Base-by-base conservation (phyloP, 1,140 invertebrate species). In the Saccostrea cuccullata region DNA sequence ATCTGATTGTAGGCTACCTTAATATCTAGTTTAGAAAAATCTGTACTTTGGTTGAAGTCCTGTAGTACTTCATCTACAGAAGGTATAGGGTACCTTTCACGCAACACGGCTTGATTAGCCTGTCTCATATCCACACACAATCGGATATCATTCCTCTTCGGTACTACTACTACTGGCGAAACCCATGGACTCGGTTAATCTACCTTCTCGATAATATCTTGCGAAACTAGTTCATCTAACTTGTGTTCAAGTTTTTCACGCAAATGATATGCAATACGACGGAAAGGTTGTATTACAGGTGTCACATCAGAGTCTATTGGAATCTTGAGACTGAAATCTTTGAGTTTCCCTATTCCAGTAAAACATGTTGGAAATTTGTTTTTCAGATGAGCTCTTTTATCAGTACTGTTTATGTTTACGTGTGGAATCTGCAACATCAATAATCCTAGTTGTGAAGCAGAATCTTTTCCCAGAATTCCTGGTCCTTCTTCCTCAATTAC, bases 1-100 rank as follows among this genome's bases (percentile, higher is more conserved):
- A 91, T 55, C 58, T 92, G 90, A 60, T 90, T 87, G 83, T 88
- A 91, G 0, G 86, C 91, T 58, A 23, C 60, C 20, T 86, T 84
- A 20, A 92, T 84, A 82, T 92, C 87, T 6, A 92, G 58, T 70
- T 91, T 90, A 5, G 84, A 85, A 60, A 92, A 0, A 90, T 56
- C 17, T 70, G 84, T 47, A 85, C n/a, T 88, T 47, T 47, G 40
- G 40, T 47, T 47, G 40, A 47, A 47, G 40, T 47, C 6, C 40
- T 47, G 40, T 47, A 47, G 40, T 0, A 93, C 70, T 47, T 93
- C 93, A 55, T 93, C 92, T 4, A 93, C 56, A 1, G 90, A 93
- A 20, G 93, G 91, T 0, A 91, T 93, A 0, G 87, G 86, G 84
- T 92, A 90, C 40, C 92, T 56, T 88, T 93, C 92, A 9, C 92